Base-by-base conservation (phyloP, 2,113 vertebrate species). In the Pitta sordida region DNA sequence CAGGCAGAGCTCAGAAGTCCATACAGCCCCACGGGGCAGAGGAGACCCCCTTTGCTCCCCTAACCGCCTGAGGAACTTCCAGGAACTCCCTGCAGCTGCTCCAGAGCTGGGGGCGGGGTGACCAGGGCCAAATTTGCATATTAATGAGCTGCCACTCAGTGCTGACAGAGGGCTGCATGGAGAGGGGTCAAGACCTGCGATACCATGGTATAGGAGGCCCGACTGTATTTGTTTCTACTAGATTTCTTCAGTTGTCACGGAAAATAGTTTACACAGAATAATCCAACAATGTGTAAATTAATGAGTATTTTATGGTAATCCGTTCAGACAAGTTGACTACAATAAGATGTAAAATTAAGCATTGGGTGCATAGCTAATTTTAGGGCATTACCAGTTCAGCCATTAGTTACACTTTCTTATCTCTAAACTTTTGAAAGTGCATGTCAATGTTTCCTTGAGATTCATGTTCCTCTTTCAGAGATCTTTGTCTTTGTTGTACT, bases 391-490 rank as follows among this genome's bases (percentile, higher is more conserved):
- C 76, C 84, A 77, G 19, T 85, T 91, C 86, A 95, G 84, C 79
- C 80, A 83, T 95, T 96, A 76, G 23, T 94, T 93, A 91, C 20
- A 93, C 39, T 92, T 75, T 86, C 49, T 90, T 62, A 63, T 64
- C 88, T 89, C 73, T 87, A 86, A 92, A 91, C 82, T 95, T 96
- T 85, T 95, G 32, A 34, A 96, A 95, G 73, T 81, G 52, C 81
- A 89, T 92, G 86, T 94, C 91, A 90, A 22, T 94, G 79, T 96
- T 91, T 96, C 62, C 39, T 94, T 30, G 13, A 90, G 87, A 89
- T 89, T 93, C 88, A 92, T 49, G 71, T 88, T 95, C 87, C 68
- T 93, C 46, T 93, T 94, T 85, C 79, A 96, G 19, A 58, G 26
- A 37, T 23, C 86, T 83, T 65, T 46, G 16, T 80, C 58, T 70